phyloP scores from a whole-genome alignment of 2,888 invertebrate species.

The Oxycera nigricornis region DNA sequence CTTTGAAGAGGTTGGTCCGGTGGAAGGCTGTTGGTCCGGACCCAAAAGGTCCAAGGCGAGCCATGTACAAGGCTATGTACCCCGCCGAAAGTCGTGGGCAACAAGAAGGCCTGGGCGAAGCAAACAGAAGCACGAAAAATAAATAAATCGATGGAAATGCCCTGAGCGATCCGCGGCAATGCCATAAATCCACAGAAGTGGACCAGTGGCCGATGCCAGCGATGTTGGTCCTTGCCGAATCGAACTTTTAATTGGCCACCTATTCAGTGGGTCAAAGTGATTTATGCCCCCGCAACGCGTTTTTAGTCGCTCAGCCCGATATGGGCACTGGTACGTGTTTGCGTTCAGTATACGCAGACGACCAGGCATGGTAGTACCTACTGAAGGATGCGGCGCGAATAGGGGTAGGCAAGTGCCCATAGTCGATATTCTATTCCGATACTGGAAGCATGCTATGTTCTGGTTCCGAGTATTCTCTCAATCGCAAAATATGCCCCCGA shows the following conservation, averaged over 20 bases:
- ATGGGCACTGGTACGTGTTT: slow-evolving; percentile 14
- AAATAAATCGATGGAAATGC: slow-evolving; percentile 34
- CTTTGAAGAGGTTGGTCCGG: slow-evolving; percentile 24
- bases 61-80: slow-evolving; percentile 24
- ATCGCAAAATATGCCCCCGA: not conserved
- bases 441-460: too few species aligned
- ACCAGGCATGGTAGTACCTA: not conserved
- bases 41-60: slow-evolving; percentile 7
- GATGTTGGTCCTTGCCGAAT: slow-evolving; percentile 36
- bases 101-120: slow-evolving; percentile 13
- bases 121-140: slow-evolving; percentile 35
- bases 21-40: slow-evolving; percentile 4
- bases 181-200: slow-evolving; percentile 35
- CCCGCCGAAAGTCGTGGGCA: not conserved
- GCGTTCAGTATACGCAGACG: not conserved
- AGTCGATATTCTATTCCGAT: too few species aligned
- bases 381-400: not conserved
- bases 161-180: slow-evolving; percentile 1
- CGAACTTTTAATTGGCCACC: slow-evolving; percentile 47
- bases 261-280: slow-evolving; percentile 45
- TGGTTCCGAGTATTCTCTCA: too few species aligned
- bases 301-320: slow-evolving; percentile 30
- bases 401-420: too few species aligned
- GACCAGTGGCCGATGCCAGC: slow-evolving; percentile 26
- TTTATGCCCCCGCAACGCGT: slow-evolving; percentile 39